Evolutionary conservation across 2,113 vertebrate genomes (phyloP).

Genomic region (Cynocephalus volans): DNA sequence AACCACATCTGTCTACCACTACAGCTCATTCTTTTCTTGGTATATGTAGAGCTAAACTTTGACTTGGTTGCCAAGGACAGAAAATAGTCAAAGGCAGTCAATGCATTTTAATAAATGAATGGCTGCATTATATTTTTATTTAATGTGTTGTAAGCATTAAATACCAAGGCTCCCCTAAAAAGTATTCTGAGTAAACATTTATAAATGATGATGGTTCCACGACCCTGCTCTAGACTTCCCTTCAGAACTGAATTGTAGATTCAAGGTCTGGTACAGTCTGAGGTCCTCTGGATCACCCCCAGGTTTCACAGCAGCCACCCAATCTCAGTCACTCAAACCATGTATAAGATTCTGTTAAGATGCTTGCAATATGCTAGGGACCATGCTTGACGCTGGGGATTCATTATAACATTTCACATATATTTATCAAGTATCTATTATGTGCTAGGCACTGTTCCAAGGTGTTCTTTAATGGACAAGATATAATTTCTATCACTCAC

Average conservation of each 20-base stretch:
- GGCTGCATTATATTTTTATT: background rate
- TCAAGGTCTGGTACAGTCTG: background rate
- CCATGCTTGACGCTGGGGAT: background rate
- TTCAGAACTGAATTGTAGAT: background rate
- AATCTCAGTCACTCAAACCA: background rate
- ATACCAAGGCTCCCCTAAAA: background rate
- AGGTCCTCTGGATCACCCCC: background rate
- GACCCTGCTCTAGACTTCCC: background rate
- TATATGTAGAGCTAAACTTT: background rate
- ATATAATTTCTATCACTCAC: background rate
- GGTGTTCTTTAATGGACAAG: background rate
- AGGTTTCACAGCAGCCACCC: background rate
- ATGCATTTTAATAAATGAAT: background rate
- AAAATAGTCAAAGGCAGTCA: slow-evolving; percentile 1
- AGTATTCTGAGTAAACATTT: background rate
- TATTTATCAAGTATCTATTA: background rate
- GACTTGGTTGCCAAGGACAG: background rate
- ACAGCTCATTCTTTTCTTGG: background rate
- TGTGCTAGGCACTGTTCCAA: background rate
- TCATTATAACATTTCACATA: background rate
- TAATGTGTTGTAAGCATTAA: background rate
- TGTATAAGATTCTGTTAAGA: background rate
- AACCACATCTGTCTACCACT: background rate
- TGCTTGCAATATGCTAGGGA: background rate
- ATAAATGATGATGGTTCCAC: background rate